Evolutionary conservation across 1,140 invertebrate species (phyloP).

Genomic region (Melitaea cinxia): DNA sequence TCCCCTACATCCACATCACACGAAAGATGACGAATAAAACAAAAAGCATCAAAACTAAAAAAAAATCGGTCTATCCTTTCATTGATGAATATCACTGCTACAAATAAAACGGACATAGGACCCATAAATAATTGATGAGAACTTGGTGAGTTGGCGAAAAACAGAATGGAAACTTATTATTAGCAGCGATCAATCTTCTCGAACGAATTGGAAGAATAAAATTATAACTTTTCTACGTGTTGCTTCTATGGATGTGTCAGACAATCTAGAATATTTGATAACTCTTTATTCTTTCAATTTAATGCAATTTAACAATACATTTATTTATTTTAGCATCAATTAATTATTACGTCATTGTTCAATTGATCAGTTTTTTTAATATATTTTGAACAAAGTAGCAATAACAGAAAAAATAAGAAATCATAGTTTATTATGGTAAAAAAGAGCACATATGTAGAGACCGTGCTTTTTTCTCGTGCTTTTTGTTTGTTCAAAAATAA

Average conservation of each 20-base stretch:
- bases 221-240: slow-evolving; percentile 17
- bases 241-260: background rate
- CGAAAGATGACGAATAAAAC: no score
- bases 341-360: no score
- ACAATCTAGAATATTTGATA: background rate
- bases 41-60: background rate
- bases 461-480: no score
- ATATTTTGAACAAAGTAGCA: no score
- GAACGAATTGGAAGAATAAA: slow-evolving; percentile 9
- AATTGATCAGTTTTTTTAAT: no score
- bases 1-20: no score
- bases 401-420: no score
- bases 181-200: slow-evolving; percentile 21
- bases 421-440: no score
- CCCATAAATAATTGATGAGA: slow-evolving; percentile 16
- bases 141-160: slow-evolving; percentile 18
- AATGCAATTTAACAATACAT: no score
- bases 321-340: no score
- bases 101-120: slow-evolving; percentile 13
- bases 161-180: slow-evolving; percentile 16
- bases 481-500: no score
- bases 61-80: background rate
- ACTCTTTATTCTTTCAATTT: background rate
- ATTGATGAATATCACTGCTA: slow-evolving; percentile 8
- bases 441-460: no score